Conservation (phyloP, 1,140 invertebrate genomes). For the Orchestia grillus region DNA sequence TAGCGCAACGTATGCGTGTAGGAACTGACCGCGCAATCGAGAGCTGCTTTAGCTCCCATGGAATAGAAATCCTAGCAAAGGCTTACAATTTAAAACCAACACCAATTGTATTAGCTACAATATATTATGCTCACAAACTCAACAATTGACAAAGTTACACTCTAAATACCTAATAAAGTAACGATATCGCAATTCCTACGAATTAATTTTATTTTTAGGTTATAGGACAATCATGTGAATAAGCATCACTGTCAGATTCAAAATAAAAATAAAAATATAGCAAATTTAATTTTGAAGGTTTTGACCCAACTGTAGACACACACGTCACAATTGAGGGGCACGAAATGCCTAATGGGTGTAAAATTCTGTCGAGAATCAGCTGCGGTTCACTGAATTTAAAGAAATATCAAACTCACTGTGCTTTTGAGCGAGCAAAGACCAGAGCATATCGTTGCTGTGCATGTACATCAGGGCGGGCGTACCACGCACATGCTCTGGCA, state of each 20-base stretch:
- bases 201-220: neutral
- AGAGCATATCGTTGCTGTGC: slow-evolving; percentile 86
- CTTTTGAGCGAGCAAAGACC: slow-evolving; percentile 84
- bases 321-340: neutral
- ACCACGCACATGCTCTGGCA: slow-evolving; percentile 85
- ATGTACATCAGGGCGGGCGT: slow-evolving; percentile 87
- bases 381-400: neutral
- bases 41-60: neutral
- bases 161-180: neutral
- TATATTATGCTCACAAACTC: neutral
- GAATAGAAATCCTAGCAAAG: neutral
- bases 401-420: slow-evolving; percentile 78
- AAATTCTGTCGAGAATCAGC: neutral
- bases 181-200: neutral
- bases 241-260: neutral
- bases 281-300: neutral
- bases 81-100: neutral
- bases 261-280: neutral
- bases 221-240: neutral
- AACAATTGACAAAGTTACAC: neutral
- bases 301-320: neutral
- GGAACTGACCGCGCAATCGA: neutral
- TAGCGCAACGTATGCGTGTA: neutral
- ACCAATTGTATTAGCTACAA: neutral
- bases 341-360: neutral